These are phyloP conservation scores for Alentia gelatinosa DNA, from an alignment of 2,888 invertebrate species.

Conservation along the genomic window DNA sequence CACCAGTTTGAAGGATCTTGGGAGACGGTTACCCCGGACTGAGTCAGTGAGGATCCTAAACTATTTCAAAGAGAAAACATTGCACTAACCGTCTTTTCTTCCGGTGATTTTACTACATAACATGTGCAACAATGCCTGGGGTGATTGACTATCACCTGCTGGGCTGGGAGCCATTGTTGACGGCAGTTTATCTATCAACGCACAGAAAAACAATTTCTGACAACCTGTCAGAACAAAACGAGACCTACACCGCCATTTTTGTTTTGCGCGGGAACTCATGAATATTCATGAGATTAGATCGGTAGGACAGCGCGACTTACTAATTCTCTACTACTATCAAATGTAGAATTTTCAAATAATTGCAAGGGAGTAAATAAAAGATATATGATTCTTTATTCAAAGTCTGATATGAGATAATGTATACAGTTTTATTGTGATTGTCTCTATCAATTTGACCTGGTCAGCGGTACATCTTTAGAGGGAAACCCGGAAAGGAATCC, in stretches of 20 bases:
- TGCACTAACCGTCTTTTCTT: constrained; percentile 61
- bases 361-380: too few species aligned
- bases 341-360: too few species aligned
- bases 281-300: constrained; percentile 36
- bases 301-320: background rate
- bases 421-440: background rate
- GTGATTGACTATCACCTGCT: constrained; percentile 47
- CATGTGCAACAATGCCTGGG: constrained; percentile 53
- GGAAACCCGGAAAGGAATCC: constrained; percentile 51
- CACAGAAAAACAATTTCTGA: background rate
- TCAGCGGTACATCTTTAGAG: background rate
- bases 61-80: too few species aligned
- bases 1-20: too few species aligned
- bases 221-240: constrained; percentile 34
- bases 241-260: constrained; percentile 42
- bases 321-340: background rate
- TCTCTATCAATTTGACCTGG: background rate
- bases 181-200: background rate
- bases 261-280: constrained; percentile 48
- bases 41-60: too few species aligned
- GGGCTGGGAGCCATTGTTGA: constrained; percentile 26
- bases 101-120: constrained; percentile 62
- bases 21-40: too few species aligned
- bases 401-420: too few species aligned
- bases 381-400: too few species aligned